Conservation (phyloP, 1,140 invertebrate genomes). For the Neomicropteryx cornuta region DNA sequence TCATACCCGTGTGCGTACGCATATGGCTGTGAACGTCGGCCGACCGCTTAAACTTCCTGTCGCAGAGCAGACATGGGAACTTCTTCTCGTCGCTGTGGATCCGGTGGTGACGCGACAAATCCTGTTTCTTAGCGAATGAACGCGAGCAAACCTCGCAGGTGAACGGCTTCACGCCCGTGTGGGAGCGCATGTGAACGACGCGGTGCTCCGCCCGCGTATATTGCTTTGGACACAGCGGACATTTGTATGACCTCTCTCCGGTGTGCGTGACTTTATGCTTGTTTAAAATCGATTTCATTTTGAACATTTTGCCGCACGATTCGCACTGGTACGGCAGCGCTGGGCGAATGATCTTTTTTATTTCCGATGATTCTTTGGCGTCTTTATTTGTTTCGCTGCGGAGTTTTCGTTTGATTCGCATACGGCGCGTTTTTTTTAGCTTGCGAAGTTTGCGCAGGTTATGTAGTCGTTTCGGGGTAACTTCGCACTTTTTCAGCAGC, state of each 20-base stretch:
- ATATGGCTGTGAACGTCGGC: conserved; percentile 56
- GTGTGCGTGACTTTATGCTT: conserved; percentile 47
- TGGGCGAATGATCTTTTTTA: conserved; percentile 3
- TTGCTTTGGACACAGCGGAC: conserved; percentile 18
- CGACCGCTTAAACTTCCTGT: conserved; percentile 59
- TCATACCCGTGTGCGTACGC: conserved; percentile 71
- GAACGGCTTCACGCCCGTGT: conserved; percentile 23
- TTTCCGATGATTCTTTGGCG: not conserved
- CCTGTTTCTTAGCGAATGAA: conserved; percentile 18
- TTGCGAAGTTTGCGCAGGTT: not conserved
- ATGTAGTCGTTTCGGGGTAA: not conserved
- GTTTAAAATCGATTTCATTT: conserved; percentile 35
- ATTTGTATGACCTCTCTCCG: conserved; percentile 14
- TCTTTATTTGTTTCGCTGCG: not conserved
- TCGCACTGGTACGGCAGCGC: conserved; percentile 17
- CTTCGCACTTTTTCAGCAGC: conserved; percentile 5
- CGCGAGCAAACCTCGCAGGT: conserved; percentile 25
- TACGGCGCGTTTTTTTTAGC: not conserved
- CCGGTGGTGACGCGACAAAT: conserved; percentile 20
- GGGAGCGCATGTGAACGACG: conserved; percentile 17
- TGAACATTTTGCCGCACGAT: conserved; percentile 43
- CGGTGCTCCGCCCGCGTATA: conserved; percentile 16
- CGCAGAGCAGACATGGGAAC: conserved; percentile 23
- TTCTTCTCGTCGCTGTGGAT: conserved; percentile 24
- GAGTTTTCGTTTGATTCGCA: not conserved